Percentiles rank a stretch among this genome's conserved stretches.
Evolutionary conservation across 2,888 invertebrate species (phyloP).

Genomic region (Graphium colonna): DNA sequence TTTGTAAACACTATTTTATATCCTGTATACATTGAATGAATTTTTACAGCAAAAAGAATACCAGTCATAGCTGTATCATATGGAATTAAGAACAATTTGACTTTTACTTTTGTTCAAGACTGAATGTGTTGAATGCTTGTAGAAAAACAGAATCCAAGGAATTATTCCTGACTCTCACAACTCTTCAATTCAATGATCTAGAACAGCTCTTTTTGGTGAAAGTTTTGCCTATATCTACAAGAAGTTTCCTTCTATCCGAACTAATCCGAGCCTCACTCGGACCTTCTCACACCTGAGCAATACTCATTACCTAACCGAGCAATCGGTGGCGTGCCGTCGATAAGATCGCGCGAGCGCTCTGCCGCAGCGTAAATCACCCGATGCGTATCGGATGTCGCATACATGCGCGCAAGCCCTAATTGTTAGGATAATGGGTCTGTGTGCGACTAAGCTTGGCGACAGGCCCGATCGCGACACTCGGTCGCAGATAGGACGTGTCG

Average conservation of each 20-base stretch:
- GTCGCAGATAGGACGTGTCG: background rate
- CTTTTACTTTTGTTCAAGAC: no score
- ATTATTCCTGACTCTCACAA: background rate
- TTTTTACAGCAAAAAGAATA: no score
- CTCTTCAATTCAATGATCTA: no score
- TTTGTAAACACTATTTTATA: no score
- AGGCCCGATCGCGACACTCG: background rate
- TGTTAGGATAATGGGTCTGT: slow-evolving; percentile 37
- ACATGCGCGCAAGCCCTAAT: slow-evolving; percentile 62
- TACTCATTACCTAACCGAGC: slow-evolving; percentile 53
- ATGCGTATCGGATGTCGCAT: slow-evolving; percentile 52
- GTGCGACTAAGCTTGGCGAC: background rate
- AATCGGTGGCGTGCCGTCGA: slow-evolving; percentile 38
- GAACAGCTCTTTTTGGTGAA: no score
- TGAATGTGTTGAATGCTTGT: background rate
- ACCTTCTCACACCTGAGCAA: background rate
- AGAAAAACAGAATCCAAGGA: background rate
- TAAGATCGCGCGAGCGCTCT: slow-evolving; percentile 43
- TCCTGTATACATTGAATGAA: no score
- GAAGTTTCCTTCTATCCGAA: background rate
- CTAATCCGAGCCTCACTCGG: background rate
- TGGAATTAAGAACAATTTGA: no score
- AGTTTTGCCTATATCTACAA: no score
- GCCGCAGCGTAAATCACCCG: slow-evolving; percentile 62
- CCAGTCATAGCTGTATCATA: no score